Evolutionary conservation across 2,888 invertebrate genomes (phyloP).

Genomic region (Zaprionus bogoriensis): DNA sequence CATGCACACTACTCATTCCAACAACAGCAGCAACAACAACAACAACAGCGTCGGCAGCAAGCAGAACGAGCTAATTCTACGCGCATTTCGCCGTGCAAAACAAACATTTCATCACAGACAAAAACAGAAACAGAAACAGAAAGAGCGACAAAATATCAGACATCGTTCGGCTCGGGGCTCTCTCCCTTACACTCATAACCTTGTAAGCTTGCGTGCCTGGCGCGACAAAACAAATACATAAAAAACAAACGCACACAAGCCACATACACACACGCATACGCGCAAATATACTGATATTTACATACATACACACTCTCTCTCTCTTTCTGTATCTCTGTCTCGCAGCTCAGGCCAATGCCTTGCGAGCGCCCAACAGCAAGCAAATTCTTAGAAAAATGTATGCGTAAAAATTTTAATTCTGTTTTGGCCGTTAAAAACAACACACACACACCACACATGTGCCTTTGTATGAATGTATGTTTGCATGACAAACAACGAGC

Average conservation of each 20-base stretch:
- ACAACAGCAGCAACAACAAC: constrained; percentile 21
- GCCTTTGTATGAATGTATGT: constrained; percentile 12
- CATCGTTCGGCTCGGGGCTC: constrained; percentile 20
- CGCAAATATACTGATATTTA: background rate
- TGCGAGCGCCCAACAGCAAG: constrained; percentile 49
- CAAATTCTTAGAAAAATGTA: constrained; percentile 73
- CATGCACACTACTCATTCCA: constrained; percentile 61
- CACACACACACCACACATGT: constrained; percentile 35
- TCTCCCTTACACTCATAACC: constrained; percentile 8
- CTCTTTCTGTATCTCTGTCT: constrained; percentile 20
- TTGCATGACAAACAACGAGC: background rate
- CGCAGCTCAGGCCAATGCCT: constrained; percentile 69
- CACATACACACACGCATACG: background rate
- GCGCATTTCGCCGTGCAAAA: constrained; percentile 77
- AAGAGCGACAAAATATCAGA: constrained; percentile 64
- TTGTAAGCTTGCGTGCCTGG: constrained; percentile 52
- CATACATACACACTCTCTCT: constrained; percentile 11
- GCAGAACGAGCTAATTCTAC: constrained; percentile 67
- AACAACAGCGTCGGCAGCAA: background rate
- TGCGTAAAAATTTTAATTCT: constrained; percentile 78
- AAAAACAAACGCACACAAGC: constrained; percentile 37
- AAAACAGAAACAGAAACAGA: constrained; percentile 36
- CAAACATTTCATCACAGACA: constrained; percentile 75
- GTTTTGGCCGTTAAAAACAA: constrained; percentile 77
- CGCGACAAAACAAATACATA: constrained; percentile 73